Conservation (phyloP, 2,113 vertebrate species). For the Acrocephalus kingi region DNA sequence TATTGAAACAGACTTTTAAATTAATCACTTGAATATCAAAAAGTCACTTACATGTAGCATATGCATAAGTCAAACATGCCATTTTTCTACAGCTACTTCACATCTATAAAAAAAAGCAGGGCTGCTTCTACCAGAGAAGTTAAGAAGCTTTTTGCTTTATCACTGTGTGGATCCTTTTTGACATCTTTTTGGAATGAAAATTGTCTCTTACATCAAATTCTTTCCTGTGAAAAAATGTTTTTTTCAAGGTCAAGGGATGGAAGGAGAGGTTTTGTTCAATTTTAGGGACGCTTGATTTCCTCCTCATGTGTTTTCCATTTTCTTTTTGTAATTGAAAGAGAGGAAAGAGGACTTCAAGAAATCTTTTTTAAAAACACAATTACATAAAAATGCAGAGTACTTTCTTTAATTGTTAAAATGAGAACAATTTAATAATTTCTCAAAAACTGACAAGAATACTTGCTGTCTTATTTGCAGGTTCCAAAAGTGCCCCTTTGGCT, state of each 20-base stretch:
- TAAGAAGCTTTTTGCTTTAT: neutral
- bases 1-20: constrained; percentile 51
- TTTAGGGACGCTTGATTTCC: neutral
- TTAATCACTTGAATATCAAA: constrained; percentile 38
- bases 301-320: neutral
- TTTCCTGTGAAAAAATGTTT: neutral
- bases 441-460: neutral
- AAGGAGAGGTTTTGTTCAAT: neutral
- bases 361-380: neutral
- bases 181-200: neutral
- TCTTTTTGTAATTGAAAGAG: neutral
- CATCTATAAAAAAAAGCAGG: neutral
- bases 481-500: neutral
- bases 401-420: neutral
- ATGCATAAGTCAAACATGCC: neutral
- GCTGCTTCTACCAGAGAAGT: neutral
- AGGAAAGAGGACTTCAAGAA: neutral
- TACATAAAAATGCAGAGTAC: neutral
- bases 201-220: neutral
- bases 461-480: neutral
- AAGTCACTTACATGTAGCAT: neutral
- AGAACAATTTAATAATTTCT: neutral
- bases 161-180: neutral
- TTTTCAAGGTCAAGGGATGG: neutral
- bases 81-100: neutral